These are phyloP conservation scores for Calcarius lapponicus DNA, from an alignment of 2,797 vertebrate species.

Conservation along the genomic window DNA sequence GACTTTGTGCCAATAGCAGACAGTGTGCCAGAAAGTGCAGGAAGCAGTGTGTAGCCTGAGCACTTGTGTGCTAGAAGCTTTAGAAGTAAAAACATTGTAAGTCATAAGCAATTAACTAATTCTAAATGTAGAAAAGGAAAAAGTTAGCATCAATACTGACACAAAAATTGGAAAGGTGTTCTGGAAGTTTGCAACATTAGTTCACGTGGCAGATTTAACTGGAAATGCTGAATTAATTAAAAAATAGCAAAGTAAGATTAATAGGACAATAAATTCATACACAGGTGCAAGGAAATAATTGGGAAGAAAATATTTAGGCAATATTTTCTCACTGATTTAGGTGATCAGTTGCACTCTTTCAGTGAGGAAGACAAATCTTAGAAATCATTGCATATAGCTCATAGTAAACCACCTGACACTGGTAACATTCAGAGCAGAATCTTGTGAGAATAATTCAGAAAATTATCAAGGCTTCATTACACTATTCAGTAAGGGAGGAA, in stretches of 20 bases:
- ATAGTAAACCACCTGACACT: background rate
- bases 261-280: background rate
- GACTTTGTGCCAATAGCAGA: background rate
- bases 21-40: background rate
- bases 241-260: background rate
- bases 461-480: background rate
- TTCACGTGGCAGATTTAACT: background rate
- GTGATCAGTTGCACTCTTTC: background rate
- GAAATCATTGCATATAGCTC: background rate
- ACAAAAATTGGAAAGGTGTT: background rate
- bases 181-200: background rate
- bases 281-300: background rate
- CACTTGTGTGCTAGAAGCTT: background rate
- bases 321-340: background rate
- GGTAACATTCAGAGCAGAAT: background rate
- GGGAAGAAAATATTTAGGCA: background rate
- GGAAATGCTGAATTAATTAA: background rate
- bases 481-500: background rate
- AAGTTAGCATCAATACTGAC: background rate
- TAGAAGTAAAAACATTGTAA: background rate
- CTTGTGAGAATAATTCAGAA: background rate
- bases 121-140: background rate
- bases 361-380: background rate
- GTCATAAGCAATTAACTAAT: background rate
- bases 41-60: background rate